Conservation (phyloP, 37 sponge, comb jelly and placozoan genomes). For the Spongia lamella region DNA sequence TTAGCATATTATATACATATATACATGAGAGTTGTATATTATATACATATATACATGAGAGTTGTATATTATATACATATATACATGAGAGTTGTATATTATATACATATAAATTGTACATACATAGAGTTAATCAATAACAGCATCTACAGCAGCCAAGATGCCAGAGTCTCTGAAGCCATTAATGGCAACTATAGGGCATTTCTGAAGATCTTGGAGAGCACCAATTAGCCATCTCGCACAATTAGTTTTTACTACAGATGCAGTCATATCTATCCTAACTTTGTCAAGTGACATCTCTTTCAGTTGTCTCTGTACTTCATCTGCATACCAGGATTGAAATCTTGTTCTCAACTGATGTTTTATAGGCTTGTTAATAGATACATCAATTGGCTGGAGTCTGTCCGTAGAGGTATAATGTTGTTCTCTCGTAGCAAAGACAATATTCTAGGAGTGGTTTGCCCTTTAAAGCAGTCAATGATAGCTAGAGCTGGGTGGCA, state of each 20-base stretch:
- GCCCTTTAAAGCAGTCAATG: conserved; percentile 8
- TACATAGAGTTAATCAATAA: no score
- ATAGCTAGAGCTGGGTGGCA: conserved; percentile 10
- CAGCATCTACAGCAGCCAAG: no score
- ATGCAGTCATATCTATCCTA: conserved; percentile 3
- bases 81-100: no score
- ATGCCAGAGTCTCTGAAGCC: no score
- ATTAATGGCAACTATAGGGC: background rate
- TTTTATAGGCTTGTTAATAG: conserved; percentile 12
- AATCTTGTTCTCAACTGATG: background rate
- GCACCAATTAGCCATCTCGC: conserved; percentile 2
- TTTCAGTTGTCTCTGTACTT: no score
- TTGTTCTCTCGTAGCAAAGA: conserved; percentile 4
- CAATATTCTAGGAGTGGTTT: background rate
- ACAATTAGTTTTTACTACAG: conserved; percentile 6
- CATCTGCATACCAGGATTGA: conserved; percentile 4
- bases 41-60: no score
- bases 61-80: no score
- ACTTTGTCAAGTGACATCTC: no score
- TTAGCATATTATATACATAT: no score
- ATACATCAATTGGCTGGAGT: conserved; percentile 20
- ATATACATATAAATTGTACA: no score
- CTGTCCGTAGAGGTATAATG: conserved; percentile 6
- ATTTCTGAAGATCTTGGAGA: background rate
- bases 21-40: no score